Evolutionary conservation across 2,113 vertebrate genomes (phyloP).

Genomic region (Cygnus buccinator): DNA sequence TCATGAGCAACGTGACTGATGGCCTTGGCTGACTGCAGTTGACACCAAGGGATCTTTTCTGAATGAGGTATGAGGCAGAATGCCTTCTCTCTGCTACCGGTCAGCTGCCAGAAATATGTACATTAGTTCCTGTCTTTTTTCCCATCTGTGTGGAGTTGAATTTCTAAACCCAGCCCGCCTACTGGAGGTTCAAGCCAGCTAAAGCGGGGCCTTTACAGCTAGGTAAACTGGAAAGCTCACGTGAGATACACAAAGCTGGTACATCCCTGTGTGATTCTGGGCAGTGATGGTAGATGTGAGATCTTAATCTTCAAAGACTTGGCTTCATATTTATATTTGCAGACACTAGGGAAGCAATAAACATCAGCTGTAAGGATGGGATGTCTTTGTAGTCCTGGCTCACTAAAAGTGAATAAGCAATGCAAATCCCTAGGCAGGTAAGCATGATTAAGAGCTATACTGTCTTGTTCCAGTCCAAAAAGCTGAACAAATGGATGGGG

Average conservation of each 20-base stretch:
- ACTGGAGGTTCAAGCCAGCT: not conserved
- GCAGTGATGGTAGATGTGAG: not conserved
- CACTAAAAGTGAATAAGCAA: not conserved
- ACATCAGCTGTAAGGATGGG: not conserved
- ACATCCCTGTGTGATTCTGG: not conserved
- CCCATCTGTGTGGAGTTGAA: fast-evolving
- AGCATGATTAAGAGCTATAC: not conserved
- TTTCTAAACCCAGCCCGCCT: not conserved
- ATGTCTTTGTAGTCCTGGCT: not conserved
- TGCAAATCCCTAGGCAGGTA: not conserved
- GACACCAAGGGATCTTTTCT: not conserved
- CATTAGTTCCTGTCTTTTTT: not conserved
- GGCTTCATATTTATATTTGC: not conserved
- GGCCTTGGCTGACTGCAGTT: not conserved
- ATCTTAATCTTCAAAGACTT: not conserved
- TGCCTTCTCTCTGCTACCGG: not conserved
- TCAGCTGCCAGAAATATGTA: not conserved
- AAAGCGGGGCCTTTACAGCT: not conserved
- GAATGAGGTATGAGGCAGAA: not conserved
- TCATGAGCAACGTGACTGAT: fast-evolving
- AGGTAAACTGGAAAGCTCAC: not conserved
- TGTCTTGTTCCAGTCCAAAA: not conserved
- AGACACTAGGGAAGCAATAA: not conserved
- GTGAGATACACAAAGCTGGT: not conserved
- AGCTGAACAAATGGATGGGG: not conserved